Evolutionary conservation across 2,888 invertebrate genomes (phyloP), one percentile per base, ranked within the genome.

Genomic region (Hofmannophila pseudospretella): DNA sequence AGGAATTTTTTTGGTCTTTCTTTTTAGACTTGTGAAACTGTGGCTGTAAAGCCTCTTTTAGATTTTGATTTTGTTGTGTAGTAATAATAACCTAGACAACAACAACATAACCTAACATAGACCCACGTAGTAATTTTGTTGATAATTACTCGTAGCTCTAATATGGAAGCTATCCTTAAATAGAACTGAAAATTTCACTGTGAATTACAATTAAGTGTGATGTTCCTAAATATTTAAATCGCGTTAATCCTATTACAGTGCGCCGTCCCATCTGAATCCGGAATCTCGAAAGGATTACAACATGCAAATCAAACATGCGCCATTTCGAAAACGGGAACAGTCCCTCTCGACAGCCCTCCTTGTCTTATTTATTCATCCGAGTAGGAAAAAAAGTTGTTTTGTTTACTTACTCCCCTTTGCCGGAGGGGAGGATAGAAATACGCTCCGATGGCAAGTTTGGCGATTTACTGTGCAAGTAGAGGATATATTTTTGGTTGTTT

Each of bases 331-430:
- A 65, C 68, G 70, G 79, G 76, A 75, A 67, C 66, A 57, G 64
- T 58, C 74, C 77, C 73, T 67, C 39, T 44, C 51, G 47, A 54
- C 48, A 64, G 74, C 81, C 80, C 80, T 72, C 56, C 66, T 63
- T 65, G 68, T 75, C 80, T 85, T 84, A 82, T 84, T 85, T 86
- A 86, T 86, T 85, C 81, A 85, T 84, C 77, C 67, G 75, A 68
- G 64, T 72, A 65, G 70, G 74, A 78, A 36, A 79, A 77, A 80
- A 85, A 77, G 72, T 81, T 84, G 81, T 79, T 84, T 84, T 84
- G 84, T 84, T 81, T 79, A 76, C 75, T 74, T 34, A 38, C 72
- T 52, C 66, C 71, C 67, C 60, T 42, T 41, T 46, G 42, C 36
- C 28, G 51, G 42, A 53, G 60, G 62, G 59, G 64, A 63, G 49